Base-by-base conservation (phyloP, 2,797 vertebrate species). In the Hoplostethus mediterraneus region DNA sequence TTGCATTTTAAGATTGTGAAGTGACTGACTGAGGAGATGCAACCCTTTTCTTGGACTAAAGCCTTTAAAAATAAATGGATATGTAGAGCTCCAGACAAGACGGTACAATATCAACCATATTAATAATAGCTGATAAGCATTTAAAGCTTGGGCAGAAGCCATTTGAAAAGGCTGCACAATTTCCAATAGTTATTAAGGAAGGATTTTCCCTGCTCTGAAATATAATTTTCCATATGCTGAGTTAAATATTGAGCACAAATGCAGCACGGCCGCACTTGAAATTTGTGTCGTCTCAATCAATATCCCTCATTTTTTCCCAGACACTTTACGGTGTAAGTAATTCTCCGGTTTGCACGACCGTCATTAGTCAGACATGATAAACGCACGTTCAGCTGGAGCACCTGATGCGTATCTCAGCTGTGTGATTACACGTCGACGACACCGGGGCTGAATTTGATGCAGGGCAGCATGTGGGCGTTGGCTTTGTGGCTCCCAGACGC, bases 401-500 rank as follows among this genome's bases (percentile, higher is more conserved):
- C 75, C 84, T 71, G 70, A 16, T 77, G 85, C 67, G 72, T 40
- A 42, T 78, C 75, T 73, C 76, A 56, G 79, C 76, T 53, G 84
- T 70, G 84, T 30, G 62, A 75, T 63, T 62, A 33, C 61, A 67
- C 48, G 14, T 53, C 16, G 63, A 16, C 66, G 77, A 74, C 75
- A 75, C 74, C 58, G 0, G 70, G 67, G 82, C 77, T 12, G 67
- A 72, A 65, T 66, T 67, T 9, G 73, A 83, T 67, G 83, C 78
- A 67, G 1, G 88, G 79, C 80, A 72, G 76, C 83, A 48, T 73
- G 85, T 82, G 87, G 90, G 88, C 71, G 74, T 84, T 79, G 86
- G 75, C 73, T 83, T 54, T 70, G 80, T 54, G 81, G 81, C 73
- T 63, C 31, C 25, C 56, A 51, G 72, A 89, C 85, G 48, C 81